Evolutionary conservation across 1,140 invertebrate genomes (phyloP).

Genomic region (Liolophura sinensis): DNA sequence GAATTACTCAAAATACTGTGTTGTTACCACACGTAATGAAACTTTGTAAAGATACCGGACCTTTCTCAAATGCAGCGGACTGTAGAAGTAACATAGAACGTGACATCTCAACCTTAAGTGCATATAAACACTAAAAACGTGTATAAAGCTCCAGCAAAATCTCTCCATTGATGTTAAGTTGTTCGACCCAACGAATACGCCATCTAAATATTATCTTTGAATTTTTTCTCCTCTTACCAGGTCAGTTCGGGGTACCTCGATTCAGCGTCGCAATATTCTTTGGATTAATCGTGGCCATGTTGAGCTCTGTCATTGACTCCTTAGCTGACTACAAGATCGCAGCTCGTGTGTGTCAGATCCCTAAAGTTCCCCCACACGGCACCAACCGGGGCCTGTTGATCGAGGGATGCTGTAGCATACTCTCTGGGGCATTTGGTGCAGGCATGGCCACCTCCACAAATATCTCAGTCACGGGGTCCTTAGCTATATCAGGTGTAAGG

Average conservation of each 20-base stretch:
- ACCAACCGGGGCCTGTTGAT: conserved; percentile 67
- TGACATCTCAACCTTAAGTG: no score
- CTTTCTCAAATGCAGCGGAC: no score
- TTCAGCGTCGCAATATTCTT: conserved; percentile 35
- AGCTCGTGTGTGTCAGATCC: conserved; percentile 27
- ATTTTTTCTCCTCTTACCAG: conserved; percentile 16
- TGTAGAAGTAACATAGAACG: no score
- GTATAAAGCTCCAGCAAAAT: no score
- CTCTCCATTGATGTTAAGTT: no score
- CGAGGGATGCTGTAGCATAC: conserved; percentile 79
- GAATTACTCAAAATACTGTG: no score
- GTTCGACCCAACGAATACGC: no score
- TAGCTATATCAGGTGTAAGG: conserved; percentile 25
- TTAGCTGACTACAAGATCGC: conserved; percentile 50
- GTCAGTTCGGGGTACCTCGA: conserved; percentile 33
- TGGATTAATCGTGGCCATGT: conserved; percentile 35
- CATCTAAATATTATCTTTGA: no score
- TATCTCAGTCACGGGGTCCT: conserved; percentile 64
- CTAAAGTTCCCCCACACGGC: conserved; percentile 35
- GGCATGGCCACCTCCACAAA: conserved; percentile 82
- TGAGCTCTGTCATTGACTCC: conserved; percentile 48
- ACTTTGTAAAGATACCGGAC: no score
- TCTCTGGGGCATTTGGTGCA: conserved; percentile 80
- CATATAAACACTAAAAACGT: no score
- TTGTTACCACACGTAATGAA: no score